Percentiles rank a stretch among this genome's conserved stretches.
Evolutionary conservation across 2,888 invertebrate species (phyloP).

Genomic region (Nemotelus pantherinus): DNA sequence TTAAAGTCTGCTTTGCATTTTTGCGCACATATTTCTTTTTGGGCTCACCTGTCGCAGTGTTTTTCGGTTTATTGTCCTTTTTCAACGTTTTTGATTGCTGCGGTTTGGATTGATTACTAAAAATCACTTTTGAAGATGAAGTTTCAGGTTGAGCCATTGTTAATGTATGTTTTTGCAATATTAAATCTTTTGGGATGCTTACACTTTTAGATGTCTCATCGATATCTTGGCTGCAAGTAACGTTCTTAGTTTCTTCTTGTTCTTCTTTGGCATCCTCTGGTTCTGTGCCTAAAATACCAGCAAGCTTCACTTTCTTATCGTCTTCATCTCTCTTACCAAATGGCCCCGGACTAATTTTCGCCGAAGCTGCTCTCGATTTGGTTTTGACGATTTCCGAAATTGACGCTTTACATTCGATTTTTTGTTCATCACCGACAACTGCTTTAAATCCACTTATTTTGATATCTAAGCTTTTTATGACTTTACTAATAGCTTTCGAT

Average conservation of each 20-base stretch:
- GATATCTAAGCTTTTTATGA: slow-evolving; percentile 63
- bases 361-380: slow-evolving; percentile 63
- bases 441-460: slow-evolving; percentile 63
- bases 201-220: too few relatives aligned
- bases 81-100: not conserved
- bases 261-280: not conserved
- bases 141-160: too few relatives aligned
- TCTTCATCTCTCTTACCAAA: slow-evolving; percentile 5
- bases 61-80: slow-evolving; percentile 1
- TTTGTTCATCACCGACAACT: slow-evolving; percentile 60
- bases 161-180: too few relatives aligned
- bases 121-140: too few relatives aligned
- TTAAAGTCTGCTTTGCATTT: not conserved
- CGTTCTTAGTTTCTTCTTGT: not conserved
- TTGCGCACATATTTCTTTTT: not conserved
- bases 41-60: not conserved
- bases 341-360: slow-evolving; percentile 57
- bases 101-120: too few relatives aligned
- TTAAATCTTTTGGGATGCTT: too few relatives aligned
- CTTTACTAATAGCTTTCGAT: slow-evolving; percentile 62
- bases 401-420: slow-evolving; percentile 62
- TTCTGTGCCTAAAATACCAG: not conserved
- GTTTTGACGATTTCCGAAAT: slow-evolving; percentile 65
- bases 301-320: slow-evolving; percentile 4
- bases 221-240: not conserved